Base-by-base conservation (phyloP, 2,113 vertebrate genomes). In the Astatoreochromis straeleni region DNA sequence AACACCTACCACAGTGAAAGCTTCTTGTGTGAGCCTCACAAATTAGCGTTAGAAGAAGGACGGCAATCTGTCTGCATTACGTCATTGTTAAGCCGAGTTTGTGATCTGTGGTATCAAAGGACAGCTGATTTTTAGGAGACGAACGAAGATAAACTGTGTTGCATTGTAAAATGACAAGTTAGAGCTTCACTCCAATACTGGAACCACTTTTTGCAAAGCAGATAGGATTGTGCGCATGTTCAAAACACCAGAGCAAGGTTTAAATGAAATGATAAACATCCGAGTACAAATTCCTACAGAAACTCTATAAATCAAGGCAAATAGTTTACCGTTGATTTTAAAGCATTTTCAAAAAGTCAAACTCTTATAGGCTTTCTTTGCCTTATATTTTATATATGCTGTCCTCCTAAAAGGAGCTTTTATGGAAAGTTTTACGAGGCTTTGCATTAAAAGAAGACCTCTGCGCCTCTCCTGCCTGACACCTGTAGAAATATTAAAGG, bases 401-500 rank as follows among this genome's bases (percentile, higher is more conserved):
- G 17, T 75, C 75, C 11, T 31, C 54, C 84, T 47, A 35, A 82
- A 92, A 57, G 8, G 75, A 82, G 47, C 54, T 85, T 86, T 86
- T 70, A 47, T 79, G 73, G 55, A 85, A 85, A 40, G 16, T 47
- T 33, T 84, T 83, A 85, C 10, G 14, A 31, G 24, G 38, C 54
- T 57, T 85, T 88, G 79, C 81, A 68, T 87, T 75, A 35, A 70
- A 79, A 75, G 81, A 90, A 88, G 83, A 88, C 83, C 81, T 55
- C 84, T 40, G 29, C n/a, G 81, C 91, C 29, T 51, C 84, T n/a
- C 1, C 26, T 83, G 40, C n/a, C 82, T 79, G 83, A 91, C 94
- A 94, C 92, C 93, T 93, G 90, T 85, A 88, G 91, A 90, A 91
- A 92, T 92, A 92, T 92, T 92, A 91, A 92, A 91, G 83, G 80